Percentiles rank a stretch among this genome's conserved stretches.
These are phyloP conservation scores for Cyphomyrus discorhynchus DNA, from an alignment of 2,113 vertebrate genomes.

Conservation along the genomic window DNA sequence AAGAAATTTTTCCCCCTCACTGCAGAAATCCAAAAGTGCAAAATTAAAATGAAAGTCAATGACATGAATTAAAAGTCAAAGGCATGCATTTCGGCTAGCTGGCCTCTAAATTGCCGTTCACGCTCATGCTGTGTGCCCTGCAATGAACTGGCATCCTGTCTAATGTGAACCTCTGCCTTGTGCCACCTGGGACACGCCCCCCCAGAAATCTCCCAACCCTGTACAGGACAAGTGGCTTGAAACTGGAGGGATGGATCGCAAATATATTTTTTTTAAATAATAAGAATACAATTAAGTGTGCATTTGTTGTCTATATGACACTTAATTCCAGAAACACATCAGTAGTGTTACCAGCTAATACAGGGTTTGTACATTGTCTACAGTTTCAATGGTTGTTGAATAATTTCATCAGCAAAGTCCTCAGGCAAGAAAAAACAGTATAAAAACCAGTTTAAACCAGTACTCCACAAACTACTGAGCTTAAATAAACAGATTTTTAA, in stretches of 20 bases:
- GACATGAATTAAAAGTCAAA: background rate
- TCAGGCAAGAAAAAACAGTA: too few species aligned
- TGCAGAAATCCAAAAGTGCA: background rate
- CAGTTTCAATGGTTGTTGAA: background rate
- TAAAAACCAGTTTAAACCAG: background rate
- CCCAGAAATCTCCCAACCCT: background rate
- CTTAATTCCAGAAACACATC: background rate
- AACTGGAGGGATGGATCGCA: background rate
- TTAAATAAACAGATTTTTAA: background rate
- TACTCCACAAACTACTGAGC: background rate
- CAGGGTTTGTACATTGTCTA: background rate
- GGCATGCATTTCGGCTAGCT: background rate
- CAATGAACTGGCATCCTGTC: background rate
- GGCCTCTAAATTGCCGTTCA: background rate
- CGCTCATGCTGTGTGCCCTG: background rate
- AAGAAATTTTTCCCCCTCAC: background rate
- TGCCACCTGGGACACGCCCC: background rate
- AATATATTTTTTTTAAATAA: background rate
- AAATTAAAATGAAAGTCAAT: background rate
- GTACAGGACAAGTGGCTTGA: background rate
- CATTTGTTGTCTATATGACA: background rate
- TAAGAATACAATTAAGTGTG: background rate
- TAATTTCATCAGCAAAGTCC: background rate
- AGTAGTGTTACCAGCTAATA: background rate
- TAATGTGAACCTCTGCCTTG: background rate